Evolutionary conservation across 2,888 invertebrate genomes (phyloP), one percentile per base, ranked within the genome.

Genomic region (Caenorhabditis afra): DNA sequence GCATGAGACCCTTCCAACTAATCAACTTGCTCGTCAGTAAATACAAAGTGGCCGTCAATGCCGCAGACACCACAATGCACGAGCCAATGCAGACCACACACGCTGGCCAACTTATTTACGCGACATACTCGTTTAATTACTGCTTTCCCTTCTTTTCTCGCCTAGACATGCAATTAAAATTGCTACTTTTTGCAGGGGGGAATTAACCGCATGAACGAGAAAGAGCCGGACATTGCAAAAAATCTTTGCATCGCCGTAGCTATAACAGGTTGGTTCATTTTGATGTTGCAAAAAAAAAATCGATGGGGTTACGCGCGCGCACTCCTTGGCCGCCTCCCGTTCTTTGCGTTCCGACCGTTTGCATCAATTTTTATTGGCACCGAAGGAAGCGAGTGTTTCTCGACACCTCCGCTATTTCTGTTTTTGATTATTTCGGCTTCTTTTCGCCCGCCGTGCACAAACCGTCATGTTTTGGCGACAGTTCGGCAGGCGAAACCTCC

Each of bases 391-490:
- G 44, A 57, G 58, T 58, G n/a, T 49, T 52, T 55, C 53, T 55
- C 55, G 70, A 52, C 35, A 55, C 5, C 35, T 50, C 39, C 52
- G 45, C 62, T 73, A 55, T 58, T 73, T 71, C 16, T 70, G 45
- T 70, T 70, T 55, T 55, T 61, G 70, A 70, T 53, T 50, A 52
- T 23, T 29, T 29, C 29, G 3, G 29, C 29, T 29, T 7, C 29
- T 29, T 29, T 29, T 29, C 29, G 29, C 29, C 29, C 49, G 55
- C 73, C 73, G 73, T 73, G 73, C 73, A 73, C 50, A 39, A 73
- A 65, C 73, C 73, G 73, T 73, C 73, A 73, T 73, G 73, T 73
- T 64, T 29, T 29, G 37, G 41, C 64, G 73, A 73, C 64, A 73
- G 50, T 73, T 65, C 64, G 73, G 73, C 73, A 73, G 64, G 37